phyloP scores from a whole-genome alignment of 2,113 vertebrate genomes.

The Aleadryas rufinucha region DNA sequence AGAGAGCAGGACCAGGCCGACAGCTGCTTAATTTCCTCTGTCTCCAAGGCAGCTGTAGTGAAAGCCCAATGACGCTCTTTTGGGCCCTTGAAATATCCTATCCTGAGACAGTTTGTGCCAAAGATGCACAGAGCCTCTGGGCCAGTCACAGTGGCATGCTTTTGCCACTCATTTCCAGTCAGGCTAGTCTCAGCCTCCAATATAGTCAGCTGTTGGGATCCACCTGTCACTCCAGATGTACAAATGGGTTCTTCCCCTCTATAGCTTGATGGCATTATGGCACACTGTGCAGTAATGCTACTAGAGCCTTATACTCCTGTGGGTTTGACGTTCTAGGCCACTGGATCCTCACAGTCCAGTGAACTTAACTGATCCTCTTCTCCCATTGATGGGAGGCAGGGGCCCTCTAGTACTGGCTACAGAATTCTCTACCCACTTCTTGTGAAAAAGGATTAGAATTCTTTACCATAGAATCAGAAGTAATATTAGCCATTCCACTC shows the following conservation, averaged over 20 bases:
- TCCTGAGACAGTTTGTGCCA: not conserved
- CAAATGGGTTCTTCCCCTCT: not conserved
- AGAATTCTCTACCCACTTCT: not conserved
- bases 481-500: not conserved
- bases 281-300: not conserved
- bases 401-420: not conserved
- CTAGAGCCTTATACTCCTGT: not conserved
- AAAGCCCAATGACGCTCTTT: not conserved
- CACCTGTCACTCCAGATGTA: not conserved
- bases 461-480: not conserved
- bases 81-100: not conserved
- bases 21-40: not conserved
- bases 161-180: not conserved
- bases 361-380: not conserved
- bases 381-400: not conserved
- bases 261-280: not conserved
- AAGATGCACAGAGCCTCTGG: not conserved
- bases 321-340: not conserved
- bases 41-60: not conserved
- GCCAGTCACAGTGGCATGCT: not conserved
- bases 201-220: not conserved
- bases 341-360: not conserved
- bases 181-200: not conserved
- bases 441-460: not conserved
- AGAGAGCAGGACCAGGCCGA: not conserved